These are phyloP conservation scores for Cardiocondyla obscurior DNA, from an alignment of 1,140 invertebrate species.

Conservation along the genomic window DNA sequence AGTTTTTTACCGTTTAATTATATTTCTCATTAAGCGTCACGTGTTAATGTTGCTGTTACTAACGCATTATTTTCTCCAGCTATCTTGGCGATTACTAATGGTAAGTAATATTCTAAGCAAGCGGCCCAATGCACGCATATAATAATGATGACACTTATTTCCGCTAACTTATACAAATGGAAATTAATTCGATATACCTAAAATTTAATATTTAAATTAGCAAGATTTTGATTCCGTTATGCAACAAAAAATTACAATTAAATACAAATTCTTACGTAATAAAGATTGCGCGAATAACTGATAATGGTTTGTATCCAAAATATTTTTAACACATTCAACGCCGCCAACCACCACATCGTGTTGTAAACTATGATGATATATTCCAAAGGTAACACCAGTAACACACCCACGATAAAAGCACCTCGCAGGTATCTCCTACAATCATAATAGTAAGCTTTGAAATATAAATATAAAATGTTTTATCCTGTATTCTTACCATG, in stretches of 20 bases:
- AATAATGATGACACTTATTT: slow-evolving; percentile 67
- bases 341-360: slow-evolving; percentile 60
- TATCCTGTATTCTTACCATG: slow-evolving; percentile 60
- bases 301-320: slow-evolving; percentile 73
- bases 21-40: not conserved
- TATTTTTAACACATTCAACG: slow-evolving; percentile 75
- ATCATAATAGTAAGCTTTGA: not conserved
- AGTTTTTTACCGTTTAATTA: not conserved
- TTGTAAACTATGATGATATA: slow-evolving; percentile 57
- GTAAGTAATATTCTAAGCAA: slow-evolving; percentile 78
- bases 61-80: not conserved
- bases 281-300: slow-evolving; percentile 66
- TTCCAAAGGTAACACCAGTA: slow-evolving; percentile 74
- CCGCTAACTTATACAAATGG: slow-evolving; percentile 70
- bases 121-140: slow-evolving; percentile 76
- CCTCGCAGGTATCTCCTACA: slow-evolving; percentile 75
- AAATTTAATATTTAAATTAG: slow-evolving; percentile 4
- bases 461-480: not conserved
- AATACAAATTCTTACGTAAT: slow-evolving; percentile 66
- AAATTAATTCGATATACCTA: slow-evolving; percentile 74
- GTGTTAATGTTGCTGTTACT: slow-evolving; percentile 1
- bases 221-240: not conserved
- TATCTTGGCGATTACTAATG: slow-evolving; percentile 50
- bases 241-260: not conserved
- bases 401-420: slow-evolving; percentile 71